Evolutionary conservation across 2,888 invertebrate genomes (phyloP), one percentile per base, ranked within the genome.

Genomic region (Salticus scenicus): DNA sequence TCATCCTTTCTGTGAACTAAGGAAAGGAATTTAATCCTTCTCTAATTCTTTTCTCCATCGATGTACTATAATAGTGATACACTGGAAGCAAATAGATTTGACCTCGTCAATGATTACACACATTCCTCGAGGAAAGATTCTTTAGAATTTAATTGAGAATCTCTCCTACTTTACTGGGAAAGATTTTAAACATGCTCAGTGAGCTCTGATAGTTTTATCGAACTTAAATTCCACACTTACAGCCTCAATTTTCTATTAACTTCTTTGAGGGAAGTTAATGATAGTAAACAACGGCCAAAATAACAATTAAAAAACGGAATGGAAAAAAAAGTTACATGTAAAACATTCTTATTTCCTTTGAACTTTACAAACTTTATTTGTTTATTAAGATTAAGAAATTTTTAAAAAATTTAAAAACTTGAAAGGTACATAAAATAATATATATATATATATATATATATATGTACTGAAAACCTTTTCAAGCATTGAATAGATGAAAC

Each of bases 131-230:
- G 42, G 42, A 12, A 47, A 47, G 42, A 47, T 47, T 47, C 42
- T 47, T 47, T 47, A 47, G 42, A 47, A 47, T 47, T 47, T 47
- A 47, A 47, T 47, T 47, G 17, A 47, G 42, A 47, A 47, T 47
- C 42, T 47, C 42, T 47, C 17, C 42, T 47, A 1, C 42, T 47
- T 47, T 47, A 7, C n/a, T 10, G 17, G 42, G 42, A 47, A 17
- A 47, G 42, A 47, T 47, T 47, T 47, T 1, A 14, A 47, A 47
- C 42, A 17, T 47, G 42, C 42, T 47, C 10, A 2, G 42, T 17
- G 42, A 47, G 17, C 42, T 47, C 42, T 7, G 17, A 7, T 17
- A 47, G 42, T 47, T 47, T 47, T 47, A 47, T 47, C 42, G 42
- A 47, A 47, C 42, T 47, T 47, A 47, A 47, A 47, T 47, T 47